Evolutionary conservation across 2,888 invertebrate genomes (phyloP), one percentile per base, ranked within the genome.

Genomic region (Rhaphigaster nebulosa): DNA sequence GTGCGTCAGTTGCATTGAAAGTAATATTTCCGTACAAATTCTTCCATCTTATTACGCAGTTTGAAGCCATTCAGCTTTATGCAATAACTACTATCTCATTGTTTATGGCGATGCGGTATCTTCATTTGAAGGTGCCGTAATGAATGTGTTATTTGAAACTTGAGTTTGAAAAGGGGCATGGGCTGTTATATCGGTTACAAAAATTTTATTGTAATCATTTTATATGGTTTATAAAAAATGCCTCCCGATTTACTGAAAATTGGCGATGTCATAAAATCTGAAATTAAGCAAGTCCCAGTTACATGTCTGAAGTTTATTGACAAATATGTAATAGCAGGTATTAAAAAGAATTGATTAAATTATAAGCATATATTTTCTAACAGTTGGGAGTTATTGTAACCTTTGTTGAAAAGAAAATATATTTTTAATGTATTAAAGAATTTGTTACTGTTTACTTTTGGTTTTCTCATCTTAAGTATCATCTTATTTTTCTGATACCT

Each of bases 251-350:
- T n/a, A 15, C 15, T 1, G 2, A 84, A 50, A 45, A 45, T 84
- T n/a, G 41, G n/a, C 13, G 45, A 45, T 41, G 13, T 84, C 50
- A 13, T 84, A 84, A 84, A 84, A 84, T 84, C 45, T 45, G 50
- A 26, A 84, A 26, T 84, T 38, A 84, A 84, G n/a, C 84, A 84
- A 50, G 45, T 84, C n/a, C 84, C 45, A 38, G 84, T 84, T 45
- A 84, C 84, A 84, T 84, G 84, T 84, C 15, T 84, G 41, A 84
- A 84, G 45, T 84, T 84, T 84, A 41, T 84, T 50, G 84, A n/a
- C 13, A 84, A 84, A 45, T 50, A 45, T 50, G n/a, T 84, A n/a
- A n/a, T 84, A n/a, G 45, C 45, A 84, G 84, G 84, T 84, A 84
- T 84, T 80, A 84, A 84, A 84, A n/a, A 13, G 5, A 26, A 50